A percentile compares a stretch with the other conserved stretches of the same genome.
Conservation (phyloP, 2,113 vertebrate species). For the Tretioscincus oriximinensis region DNA sequence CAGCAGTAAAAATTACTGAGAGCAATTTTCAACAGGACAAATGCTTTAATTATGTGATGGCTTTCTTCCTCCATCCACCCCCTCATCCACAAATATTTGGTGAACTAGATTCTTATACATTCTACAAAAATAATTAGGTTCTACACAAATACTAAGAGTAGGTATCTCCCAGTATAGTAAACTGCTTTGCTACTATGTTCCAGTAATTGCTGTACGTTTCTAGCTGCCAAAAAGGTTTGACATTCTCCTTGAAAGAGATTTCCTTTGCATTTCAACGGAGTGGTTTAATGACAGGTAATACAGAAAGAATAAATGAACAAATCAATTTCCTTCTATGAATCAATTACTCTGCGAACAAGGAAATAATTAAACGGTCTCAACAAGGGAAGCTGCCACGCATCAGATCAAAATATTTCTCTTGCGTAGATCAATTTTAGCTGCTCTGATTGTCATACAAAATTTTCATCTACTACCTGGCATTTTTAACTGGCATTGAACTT, state of each 20-base stretch:
- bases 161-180: slow-evolving; percentile 27
- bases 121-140: not conserved
- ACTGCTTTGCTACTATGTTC: not conserved
- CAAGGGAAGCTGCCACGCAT: not conserved
- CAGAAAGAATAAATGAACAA: not conserved
- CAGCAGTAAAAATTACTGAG: not conserved
- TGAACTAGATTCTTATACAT: too few species aligned
- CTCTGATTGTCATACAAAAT: not conserved
- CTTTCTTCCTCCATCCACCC: not conserved
- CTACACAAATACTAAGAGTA: slow-evolving; percentile 27
- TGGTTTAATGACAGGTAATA: not conserved
- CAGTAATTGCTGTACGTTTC: not conserved
- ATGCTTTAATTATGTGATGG: not conserved
- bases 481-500: not conserved
- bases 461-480: not conserved
- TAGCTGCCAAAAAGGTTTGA: not conserved
- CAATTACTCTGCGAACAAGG: not conserved
- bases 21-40: not conserved
- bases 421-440: not conserved
- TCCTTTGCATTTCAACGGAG: not conserved
- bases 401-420: not conserved
- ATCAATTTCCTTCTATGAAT: not conserved
- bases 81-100: too few species aligned
- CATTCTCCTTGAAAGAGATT: not conserved
- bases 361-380: not conserved